These are phyloP conservation scores for Oscheius myriophilus DNA, from an alignment of 2,888 invertebrate genomes.

Conservation along the genomic window DNA sequence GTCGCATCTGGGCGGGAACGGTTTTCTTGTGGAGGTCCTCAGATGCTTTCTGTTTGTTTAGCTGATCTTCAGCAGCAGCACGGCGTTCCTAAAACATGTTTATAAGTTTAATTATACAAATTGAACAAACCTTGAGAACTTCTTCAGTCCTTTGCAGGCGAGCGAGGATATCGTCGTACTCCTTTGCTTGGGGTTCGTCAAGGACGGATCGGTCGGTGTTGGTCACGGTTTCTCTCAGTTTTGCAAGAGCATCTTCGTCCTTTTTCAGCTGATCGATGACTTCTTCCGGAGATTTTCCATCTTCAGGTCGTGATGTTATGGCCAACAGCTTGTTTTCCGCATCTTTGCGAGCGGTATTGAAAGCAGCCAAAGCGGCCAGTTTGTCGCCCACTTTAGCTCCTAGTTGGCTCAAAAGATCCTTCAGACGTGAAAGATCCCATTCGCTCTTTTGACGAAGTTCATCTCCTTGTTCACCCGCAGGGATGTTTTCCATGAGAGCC, in stretches of 20 bases:
- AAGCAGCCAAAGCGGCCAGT: slow-evolving; percentile 51
- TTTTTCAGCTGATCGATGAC: slow-evolving; percentile 37
- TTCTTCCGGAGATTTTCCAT: slow-evolving; percentile 33
- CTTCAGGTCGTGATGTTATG: slow-evolving; percentile 32
- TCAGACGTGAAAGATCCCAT: slow-evolving; percentile 51
- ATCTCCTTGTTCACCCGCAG: slow-evolving; percentile 38
- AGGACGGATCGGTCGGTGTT: slow-evolving; percentile 36
- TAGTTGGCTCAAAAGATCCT: slow-evolving; percentile 46
- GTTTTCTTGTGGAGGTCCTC: slow-evolving; percentile 39
- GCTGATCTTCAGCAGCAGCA: slow-evolving; percentile 42
- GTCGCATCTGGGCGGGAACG: slow-evolving; percentile 34
- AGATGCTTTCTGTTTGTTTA: slow-evolving; percentile 38
- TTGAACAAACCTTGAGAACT: slow-evolving; percentile 34
- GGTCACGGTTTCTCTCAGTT: slow-evolving; percentile 34
- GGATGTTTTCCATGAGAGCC: slow-evolving; percentile 40
- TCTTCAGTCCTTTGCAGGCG: slow-evolving; percentile 46
- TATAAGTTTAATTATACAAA: slow-evolving; percentile 21
- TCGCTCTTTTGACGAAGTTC: slow-evolving; percentile 48
- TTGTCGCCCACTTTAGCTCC: slow-evolving; percentile 52
- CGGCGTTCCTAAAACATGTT: slow-evolving; percentile 35
- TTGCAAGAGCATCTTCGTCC: slow-evolving; percentile 36
- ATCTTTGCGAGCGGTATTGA: slow-evolving; percentile 50
- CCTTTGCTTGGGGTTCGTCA: slow-evolving; percentile 42
- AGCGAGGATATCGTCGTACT: slow-evolving; percentile 44
- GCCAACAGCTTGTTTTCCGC: slow-evolving; percentile 47